Evolutionary conservation across 2,888 invertebrate species (phyloP).

Genomic region (Himalopsyche japonica): DNA sequence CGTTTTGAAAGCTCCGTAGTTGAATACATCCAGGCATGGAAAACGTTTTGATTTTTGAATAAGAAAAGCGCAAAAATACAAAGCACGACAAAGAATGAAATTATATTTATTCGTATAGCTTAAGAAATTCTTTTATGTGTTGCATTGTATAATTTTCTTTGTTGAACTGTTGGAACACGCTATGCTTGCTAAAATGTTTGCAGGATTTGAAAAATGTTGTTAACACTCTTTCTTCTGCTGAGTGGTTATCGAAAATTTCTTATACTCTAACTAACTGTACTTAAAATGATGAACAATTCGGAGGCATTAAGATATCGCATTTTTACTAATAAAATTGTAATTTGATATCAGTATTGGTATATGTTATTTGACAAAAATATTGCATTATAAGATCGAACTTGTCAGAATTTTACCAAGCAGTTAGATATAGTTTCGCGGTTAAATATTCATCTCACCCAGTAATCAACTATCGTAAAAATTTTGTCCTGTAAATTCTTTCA

Average conservation of each 20-base stretch:
- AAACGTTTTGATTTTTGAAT: slow-evolving; percentile 1
- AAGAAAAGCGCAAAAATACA: not conserved
- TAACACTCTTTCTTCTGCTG: not conserved
- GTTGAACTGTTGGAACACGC: not conserved
- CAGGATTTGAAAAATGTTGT: not conserved
- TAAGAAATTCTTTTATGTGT: not conserved
- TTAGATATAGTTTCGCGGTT: too few relatives aligned
- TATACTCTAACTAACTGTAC: not conserved
- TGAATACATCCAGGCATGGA: not conserved
- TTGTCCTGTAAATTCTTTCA: too few relatives aligned
- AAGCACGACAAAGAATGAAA: not conserved
- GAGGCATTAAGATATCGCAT: too few relatives aligned
- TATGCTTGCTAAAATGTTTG: not conserved
- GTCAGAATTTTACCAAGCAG: too few relatives aligned
- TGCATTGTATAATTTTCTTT: not conserved
- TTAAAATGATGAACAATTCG: not conserved
- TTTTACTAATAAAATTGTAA: too few relatives aligned
- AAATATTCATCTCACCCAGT: too few relatives aligned
- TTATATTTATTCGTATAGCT: not conserved
- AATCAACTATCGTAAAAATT: too few relatives aligned
- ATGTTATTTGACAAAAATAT: too few relatives aligned
- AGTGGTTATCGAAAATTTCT: not conserved
- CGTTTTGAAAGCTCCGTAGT: not conserved
- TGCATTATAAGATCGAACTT: too few relatives aligned
- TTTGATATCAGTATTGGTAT: too few relatives aligned